Percentiles rank a stretch among this genome's conserved stretches.
These are phyloP conservation scores for Cataglyphis cursor DNA, from an alignment of 2,888 invertebrate genomes.

Conservation along the genomic window DNA sequence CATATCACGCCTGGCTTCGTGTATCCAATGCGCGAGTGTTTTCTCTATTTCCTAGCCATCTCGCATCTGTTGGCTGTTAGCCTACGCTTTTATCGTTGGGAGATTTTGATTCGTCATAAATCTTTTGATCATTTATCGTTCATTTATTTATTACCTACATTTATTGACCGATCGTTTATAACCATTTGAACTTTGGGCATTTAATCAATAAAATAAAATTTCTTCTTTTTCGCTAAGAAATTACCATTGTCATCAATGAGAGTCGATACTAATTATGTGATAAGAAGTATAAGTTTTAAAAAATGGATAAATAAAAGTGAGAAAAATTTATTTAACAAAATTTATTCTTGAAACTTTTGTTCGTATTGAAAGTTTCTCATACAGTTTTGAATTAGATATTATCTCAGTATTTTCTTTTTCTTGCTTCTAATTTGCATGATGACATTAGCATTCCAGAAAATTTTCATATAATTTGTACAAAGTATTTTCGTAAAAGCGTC, in stretches of 20 bases:
- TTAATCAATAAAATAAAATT: conserved; percentile 7
- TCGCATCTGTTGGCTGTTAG: conserved; percentile 61
- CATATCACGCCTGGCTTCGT: conserved; percentile 72
- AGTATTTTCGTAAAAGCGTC: neutral
- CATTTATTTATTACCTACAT: neutral
- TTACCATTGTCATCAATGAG: neutral
- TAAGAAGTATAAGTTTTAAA: neutral
- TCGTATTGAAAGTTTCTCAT: neutral
- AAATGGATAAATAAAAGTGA: neutral
- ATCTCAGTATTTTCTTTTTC: neutral
- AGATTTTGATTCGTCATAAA: conserved; percentile 56
- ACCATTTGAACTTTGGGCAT: neutral
- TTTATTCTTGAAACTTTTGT: neutral
- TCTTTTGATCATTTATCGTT: neutral
- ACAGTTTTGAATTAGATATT: neutral
- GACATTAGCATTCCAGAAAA: neutral
- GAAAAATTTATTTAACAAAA: neutral
- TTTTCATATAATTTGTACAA: neutral
- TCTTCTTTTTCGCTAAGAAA: neutral
- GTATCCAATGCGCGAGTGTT: conserved; percentile 64
- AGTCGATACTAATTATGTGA: neutral
- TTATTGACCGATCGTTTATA: neutral
- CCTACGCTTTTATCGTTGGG: conserved; percentile 39
- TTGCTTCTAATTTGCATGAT: neutral
- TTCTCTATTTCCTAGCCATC: conserved; percentile 66